Evolutionary conservation across 2,888 invertebrate species (phyloP), one percentile per base, ranked within the genome.

Genomic region (Drosophila mayaguana): DNA sequence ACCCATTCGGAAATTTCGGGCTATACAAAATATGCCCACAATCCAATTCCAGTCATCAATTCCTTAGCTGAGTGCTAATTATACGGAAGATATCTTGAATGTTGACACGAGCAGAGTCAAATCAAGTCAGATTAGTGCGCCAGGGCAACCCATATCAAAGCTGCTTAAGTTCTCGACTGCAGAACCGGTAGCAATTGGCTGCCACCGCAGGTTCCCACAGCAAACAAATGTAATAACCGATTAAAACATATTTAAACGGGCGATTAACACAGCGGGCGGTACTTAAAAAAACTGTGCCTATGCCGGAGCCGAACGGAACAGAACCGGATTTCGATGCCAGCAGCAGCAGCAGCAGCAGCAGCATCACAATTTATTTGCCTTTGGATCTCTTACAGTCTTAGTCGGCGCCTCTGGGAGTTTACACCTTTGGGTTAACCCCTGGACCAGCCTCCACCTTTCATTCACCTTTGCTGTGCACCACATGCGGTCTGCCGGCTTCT

Each of bases 261-360:
- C 83, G 81, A 91, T 92, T 92, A 92, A 83, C 92, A 72, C 92
- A 92, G 92, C 92, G 62, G 91, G 92, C 54, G 82, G 72, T 43
- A 46, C 50, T 50, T 34, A 50, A 40, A 18, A 56, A 42, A 28
- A 45, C 64, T 42, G 55, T 25, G 46, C 38, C 54, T 38, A 25
- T 36, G 48, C 14, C 34, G 36, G 48, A 32, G 32, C 11, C 32
- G 6, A 32, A 5, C 40, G 43, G 34, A 25, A 54, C 63, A 57
- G 50, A 51, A 40, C 42, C 76, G 70, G 43, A 66, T 55, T 55
- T 22, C 38, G 51, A 50, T 62, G 48, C 43, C 50, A 32, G 45
- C 8, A 5, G 48, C 14, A 14, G 36, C 14, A 22, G 45, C 25
- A 16, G 16, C 46, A 22, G 53, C 51, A 68, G 72, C 56, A 45